Base-by-base conservation (phyloP, 2,797 vertebrate genomes). In the Uromys caudimaculatus region DNA sequence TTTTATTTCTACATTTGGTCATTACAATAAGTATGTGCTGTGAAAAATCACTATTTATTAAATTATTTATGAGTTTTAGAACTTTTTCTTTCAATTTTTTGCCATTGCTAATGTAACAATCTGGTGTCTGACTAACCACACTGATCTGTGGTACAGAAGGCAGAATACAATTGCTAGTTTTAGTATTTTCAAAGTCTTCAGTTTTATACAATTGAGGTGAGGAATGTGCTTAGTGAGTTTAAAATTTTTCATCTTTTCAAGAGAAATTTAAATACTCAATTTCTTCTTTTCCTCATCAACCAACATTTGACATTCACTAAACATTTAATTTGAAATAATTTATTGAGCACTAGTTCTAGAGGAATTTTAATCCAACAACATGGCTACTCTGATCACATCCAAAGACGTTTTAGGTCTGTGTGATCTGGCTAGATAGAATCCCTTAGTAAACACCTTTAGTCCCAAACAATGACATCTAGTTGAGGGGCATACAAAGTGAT, bases 271-370 rank as follows among this genome's bases (percentile, higher is more conserved):
- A 24, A 60, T 16, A 89, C 81, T 7, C n/a, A 79, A 10, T 62
- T 89, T 91, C 17, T 56, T 54, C 1, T 9, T 78, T 29, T 75
- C 7, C 32, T 81, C 88, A 27, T 27, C 14, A 84, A 27, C 13
- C 23, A 84, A 52, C 0, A 21, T 9, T 91, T 93, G 10, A 0
- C 27, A 64, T 89, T 78, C 60, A 60, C 7, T 56, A 2, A 71
- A 77, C 17, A 71, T 89, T 85, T 73, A 89, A 56, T 62, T 95
- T 79, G 69, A 16, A 77, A 12, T 52, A 69, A 83, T 76, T 84
- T 89, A 47, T 11, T 83, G 38, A 3, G 10, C 0, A 24, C 67
- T 67, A 71, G 17, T 38, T 71, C 69, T 38, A 38, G 69, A 38
- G 16, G 69, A 38, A 71, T 38, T 71, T 71, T 38, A 71, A 71